These are phyloP conservation scores for Nymphalis polychloros DNA, from an alignment of 2,888 invertebrate genomes.

Conservation along the genomic window DNA sequence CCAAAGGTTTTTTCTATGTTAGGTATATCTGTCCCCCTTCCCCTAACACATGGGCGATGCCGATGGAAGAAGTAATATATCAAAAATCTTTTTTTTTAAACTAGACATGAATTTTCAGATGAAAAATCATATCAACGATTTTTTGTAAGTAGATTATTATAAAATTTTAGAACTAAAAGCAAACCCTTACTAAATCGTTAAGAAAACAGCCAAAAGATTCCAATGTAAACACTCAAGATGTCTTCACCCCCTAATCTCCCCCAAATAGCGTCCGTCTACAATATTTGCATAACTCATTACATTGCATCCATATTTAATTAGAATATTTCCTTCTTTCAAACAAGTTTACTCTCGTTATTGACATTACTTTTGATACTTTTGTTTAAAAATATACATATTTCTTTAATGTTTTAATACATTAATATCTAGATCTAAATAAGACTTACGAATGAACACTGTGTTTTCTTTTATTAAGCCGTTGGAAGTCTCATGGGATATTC, in stretches of 20 bases:
- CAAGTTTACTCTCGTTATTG: slow-evolving; percentile 6
- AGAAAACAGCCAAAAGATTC: slow-evolving; percentile 41
- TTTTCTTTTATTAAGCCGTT: no score
- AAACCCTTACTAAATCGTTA: slow-evolving; percentile 37
- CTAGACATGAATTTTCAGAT: neutral
- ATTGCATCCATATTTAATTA: slow-evolving; percentile 80
- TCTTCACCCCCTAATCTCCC: slow-evolving; percentile 41
- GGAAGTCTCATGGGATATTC: no score
- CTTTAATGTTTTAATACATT: neutral
- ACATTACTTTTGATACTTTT: slow-evolving; percentile 6
- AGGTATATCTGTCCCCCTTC: no score
- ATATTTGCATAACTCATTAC: slow-evolving; percentile 78
- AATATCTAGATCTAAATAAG: no score
- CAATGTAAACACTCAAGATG: slow-evolving; percentile 41
- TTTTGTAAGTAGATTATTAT: neutral
- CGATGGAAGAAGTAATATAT: no score
- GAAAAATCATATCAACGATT: neutral
- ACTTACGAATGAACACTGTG: no score
- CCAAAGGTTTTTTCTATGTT: no score
- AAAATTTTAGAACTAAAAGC: neutral
- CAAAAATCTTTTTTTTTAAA: no score
- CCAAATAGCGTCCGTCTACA: slow-evolving; percentile 60
- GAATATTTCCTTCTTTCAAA: slow-evolving; percentile 70
- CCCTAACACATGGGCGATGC: no score
- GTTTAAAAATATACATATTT: neutral